Evolutionary conservation across 2,113 vertebrate species (phyloP).

Genomic region (Anolis sagrei): DNA sequence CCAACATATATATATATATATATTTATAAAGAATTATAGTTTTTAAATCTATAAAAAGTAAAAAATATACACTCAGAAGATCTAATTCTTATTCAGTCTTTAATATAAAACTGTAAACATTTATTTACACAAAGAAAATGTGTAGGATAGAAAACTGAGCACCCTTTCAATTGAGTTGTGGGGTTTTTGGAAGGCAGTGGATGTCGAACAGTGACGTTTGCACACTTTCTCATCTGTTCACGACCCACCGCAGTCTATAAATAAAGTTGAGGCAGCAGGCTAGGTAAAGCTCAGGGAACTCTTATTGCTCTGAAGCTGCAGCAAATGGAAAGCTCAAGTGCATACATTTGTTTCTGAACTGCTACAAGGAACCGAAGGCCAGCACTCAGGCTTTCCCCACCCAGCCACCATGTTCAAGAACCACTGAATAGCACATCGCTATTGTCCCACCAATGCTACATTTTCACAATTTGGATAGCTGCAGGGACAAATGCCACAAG

Average conservation of each 20-base stretch:
- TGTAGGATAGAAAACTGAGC: constrained; percentile 80
- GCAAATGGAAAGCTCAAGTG: constrained; percentile 70
- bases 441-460: not conserved
- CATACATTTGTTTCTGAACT: constrained; percentile 35
- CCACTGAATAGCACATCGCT: constrained; percentile 49
- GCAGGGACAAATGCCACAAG: constrained; percentile 22
- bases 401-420: not conserved
- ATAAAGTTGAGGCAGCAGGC: constrained; percentile 79
- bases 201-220: constrained; percentile 66
- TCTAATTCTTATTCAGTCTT: constrained; percentile 84
- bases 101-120: constrained; percentile 90
- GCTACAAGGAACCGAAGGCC: constrained; percentile 52
- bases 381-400: constrained; percentile 51
- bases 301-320: constrained; percentile 83
- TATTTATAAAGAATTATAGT: constrained; percentile 81
- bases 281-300: constrained; percentile 67
- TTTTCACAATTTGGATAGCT: not conserved
- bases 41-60: constrained; percentile 90
- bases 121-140: constrained; percentile 88
- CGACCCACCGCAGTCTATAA: constrained; percentile 73
- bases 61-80: constrained; percentile 89
- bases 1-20: constrained; percentile 72
- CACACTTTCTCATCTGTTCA: constrained; percentile 66
- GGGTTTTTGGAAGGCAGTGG: constrained; percentile 75
- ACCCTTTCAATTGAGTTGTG: constrained; percentile 78